A percentile compares a stretch with the other conserved stretches of the same genome.
These are phyloP conservation scores for Acridotheres tristis DNA, from an alignment of 2,797 vertebrate species.

Conservation along the genomic window DNA sequence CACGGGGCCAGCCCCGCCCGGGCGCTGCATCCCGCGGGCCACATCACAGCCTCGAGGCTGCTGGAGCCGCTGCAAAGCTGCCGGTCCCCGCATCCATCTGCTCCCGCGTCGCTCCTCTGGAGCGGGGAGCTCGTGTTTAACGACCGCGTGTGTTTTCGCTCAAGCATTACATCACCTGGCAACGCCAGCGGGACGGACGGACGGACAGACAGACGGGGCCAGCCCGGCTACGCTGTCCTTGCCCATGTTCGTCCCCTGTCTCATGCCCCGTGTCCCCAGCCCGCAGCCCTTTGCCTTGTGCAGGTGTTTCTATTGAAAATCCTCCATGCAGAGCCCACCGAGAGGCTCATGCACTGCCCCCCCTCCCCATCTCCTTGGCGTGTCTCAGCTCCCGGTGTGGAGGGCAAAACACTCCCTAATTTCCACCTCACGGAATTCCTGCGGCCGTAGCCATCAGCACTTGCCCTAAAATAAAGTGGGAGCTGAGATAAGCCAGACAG, in stretches of 20 bases:
- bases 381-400: neutral
- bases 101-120: neutral
- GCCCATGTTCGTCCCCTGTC: neutral
- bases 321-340: neutral
- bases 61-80: neutral
- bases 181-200: neutral
- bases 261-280: neutral
- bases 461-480: conserved; percentile 2
- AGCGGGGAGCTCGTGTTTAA: neutral
- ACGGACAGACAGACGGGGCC: neutral
- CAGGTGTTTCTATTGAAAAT: neutral
- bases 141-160: neutral
- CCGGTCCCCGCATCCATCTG: neutral
- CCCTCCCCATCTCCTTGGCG: neutral
- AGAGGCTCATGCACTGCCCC: neutral
- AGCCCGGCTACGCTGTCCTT: neutral
- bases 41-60: neutral
- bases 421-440: conserved; percentile 3
- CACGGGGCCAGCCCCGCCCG: rapidly evolving
- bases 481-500: conserved; percentile 7
- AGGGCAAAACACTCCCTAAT: neutral
- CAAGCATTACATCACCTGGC: neutral
- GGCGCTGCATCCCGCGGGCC: neutral
- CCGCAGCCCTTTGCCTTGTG: neutral
- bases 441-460: neutral